These are phyloP conservation scores for Platysternon megacephalum DNA, from an alignment of 2,113 vertebrate species.

Conservation along the genomic window DNA sequence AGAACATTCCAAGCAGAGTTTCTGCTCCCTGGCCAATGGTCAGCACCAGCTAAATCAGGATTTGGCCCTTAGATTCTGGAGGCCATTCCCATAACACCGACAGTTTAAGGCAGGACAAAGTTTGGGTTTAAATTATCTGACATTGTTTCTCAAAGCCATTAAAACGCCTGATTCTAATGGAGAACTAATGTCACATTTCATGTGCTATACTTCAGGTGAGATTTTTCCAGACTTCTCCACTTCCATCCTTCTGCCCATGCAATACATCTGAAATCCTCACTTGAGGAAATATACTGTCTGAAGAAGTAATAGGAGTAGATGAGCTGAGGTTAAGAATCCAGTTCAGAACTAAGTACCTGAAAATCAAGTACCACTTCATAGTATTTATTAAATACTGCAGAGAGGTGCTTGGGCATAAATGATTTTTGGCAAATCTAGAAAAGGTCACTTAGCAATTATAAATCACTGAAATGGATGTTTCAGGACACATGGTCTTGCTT, in stretches of 20 bases:
- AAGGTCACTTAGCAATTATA: slow-evolving; percentile 46
- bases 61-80: neutral
- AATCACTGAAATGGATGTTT: slow-evolving; percentile 25
- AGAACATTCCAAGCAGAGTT: neutral
- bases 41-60: neutral
- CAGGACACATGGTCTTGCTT: slow-evolving; percentile 11
- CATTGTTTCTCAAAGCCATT: neutral
- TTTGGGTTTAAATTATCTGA: neutral
- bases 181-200: neutral
- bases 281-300: neutral
- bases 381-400: slow-evolving; percentile 22
- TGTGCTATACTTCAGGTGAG: neutral
- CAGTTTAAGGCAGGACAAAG: neutral
- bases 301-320: neutral
- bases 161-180: neutral
- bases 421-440: slow-evolving; percentile 19
- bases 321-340: neutral
- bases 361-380: slow-evolving; percentile 24
- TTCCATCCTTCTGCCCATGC: neutral
- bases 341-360: neutral
- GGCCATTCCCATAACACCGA: neutral
- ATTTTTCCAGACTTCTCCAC: neutral
- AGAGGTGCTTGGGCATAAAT: neutral
- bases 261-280: slow-evolving; percentile 23
- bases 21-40: neutral